Evolutionary conservation across 1,140 invertebrate genomes (phyloP).

Genomic region (Onthophagus taurus): DNA sequence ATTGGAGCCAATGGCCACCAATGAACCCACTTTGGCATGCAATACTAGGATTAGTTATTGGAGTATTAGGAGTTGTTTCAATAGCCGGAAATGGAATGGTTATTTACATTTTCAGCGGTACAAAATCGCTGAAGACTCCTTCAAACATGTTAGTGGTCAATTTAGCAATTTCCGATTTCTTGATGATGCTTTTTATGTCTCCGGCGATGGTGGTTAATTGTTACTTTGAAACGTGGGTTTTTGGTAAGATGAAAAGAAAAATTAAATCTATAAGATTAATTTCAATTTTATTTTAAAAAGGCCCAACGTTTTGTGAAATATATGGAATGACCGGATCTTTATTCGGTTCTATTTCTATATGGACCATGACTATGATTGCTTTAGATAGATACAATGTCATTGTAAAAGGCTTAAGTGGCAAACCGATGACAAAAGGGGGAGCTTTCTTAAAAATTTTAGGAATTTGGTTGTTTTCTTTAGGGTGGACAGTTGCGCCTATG

Average conservation of each 20-base stretch:
- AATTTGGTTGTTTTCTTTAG: conserved; percentile 57
- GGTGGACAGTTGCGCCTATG: conserved; percentile 63
- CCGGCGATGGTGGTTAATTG: conserved; percentile 80
- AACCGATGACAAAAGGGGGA: conserved; percentile 57
- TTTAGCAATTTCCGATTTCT: conserved; percentile 77
- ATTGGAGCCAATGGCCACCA: conserved; percentile 69
- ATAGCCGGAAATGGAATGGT: conserved; percentile 77
- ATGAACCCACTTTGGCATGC: conserved; percentile 72
- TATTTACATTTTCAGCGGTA: conserved; percentile 72
- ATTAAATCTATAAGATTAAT: background rate
- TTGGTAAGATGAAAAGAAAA: conserved; percentile 43
- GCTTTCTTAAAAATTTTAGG: conserved; percentile 57
- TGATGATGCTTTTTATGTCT: conserved; percentile 78
- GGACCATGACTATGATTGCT: conserved; percentile 74
- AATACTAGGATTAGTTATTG: conserved; percentile 65
- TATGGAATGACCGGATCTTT: conserved; percentile 71
- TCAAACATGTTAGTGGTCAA: conserved; percentile 80
- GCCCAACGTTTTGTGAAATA: conserved; percentile 63
- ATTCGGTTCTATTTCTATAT: conserved; percentile 72
- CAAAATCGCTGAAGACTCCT: conserved; percentile 67
- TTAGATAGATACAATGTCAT: conserved; percentile 80
- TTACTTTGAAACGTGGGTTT: conserved; percentile 78
- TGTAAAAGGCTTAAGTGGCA: conserved; percentile 59
- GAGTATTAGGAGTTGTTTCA: conserved; percentile 58
- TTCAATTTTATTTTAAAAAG: too few species aligned